phyloP scores from a whole-genome alignment of 2,797 vertebrate genomes.

The Steatocranus sp. region DNA sequence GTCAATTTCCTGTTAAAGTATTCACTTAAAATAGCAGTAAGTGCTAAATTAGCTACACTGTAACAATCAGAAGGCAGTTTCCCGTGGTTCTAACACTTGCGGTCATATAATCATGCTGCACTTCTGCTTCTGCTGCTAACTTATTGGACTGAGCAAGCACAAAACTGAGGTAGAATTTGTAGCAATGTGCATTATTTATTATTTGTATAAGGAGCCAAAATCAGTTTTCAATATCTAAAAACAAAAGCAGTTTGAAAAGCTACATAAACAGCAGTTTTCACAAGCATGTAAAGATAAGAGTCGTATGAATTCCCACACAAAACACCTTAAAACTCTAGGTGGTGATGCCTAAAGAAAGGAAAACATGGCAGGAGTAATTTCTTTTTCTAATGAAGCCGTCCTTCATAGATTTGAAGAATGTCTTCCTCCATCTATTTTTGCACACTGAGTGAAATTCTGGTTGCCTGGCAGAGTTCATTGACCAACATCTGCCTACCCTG shows the following conservation, averaged over 20 bases:
- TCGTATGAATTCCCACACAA: neutral
- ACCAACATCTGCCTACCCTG: conserved; percentile 55
- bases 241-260: neutral
- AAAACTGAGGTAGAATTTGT: neutral
- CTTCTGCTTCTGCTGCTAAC: neutral
- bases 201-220: neutral
- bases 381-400: neutral
- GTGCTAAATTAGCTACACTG: neutral
- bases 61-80: neutral
- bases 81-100: neutral
- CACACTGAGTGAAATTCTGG: neutral
- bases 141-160: neutral
- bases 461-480: conserved; percentile 27
- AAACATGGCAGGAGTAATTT: neutral
- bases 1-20: neutral
- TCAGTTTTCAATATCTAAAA: neutral
- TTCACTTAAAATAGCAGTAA: neutral
- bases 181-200: neutral
- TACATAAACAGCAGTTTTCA: neutral
- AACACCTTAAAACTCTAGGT: neutral
- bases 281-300: neutral
- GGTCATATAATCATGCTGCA: neutral
- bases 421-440: neutral
- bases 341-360: neutral
- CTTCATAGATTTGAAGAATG: neutral